phyloP scores from a whole-genome alignment of 1,140 invertebrate species.

The Pseudomyrmex gracilis region DNA sequence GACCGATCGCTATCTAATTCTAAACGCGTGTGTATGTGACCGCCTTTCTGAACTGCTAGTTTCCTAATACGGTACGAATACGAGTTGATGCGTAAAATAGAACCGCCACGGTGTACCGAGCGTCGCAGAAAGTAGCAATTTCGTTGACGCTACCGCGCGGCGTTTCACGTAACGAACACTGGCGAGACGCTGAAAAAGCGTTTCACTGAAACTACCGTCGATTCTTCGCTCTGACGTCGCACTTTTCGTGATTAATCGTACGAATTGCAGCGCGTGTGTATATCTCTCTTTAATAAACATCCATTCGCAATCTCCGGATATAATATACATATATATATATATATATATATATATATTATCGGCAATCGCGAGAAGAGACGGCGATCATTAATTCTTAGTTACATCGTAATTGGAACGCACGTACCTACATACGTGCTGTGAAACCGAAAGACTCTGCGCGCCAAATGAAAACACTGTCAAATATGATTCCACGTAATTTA shows the following conservation, averaged over 20 bases:
- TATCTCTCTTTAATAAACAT: neutral
- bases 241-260: constrained; percentile 20
- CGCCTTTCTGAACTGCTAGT: constrained; percentile 66
- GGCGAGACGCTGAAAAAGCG: neutral
- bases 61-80: constrained; percentile 70
- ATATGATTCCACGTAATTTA: constrained; percentile 6
- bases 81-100: constrained; percentile 66
- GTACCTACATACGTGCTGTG: too few relatives aligned
- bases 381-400: neutral
- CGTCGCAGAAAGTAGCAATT: constrained; percentile 41
- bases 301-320: too few relatives aligned
- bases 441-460: neutral
- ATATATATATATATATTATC: too few relatives aligned
- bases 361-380: too few relatives aligned
- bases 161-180: constrained; percentile 40
- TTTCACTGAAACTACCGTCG: constrained; percentile 17
- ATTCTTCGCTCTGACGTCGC: constrained; percentile 5
- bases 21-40: constrained; percentile 42
- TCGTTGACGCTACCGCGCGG: neutral
- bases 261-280: neutral
- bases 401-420: neutral
- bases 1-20: constrained; percentile 51
- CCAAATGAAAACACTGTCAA: neutral
- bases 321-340: too few relatives aligned
- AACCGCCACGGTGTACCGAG: constrained; percentile 55